phyloP scores from a whole-genome alignment of 2,888 invertebrate genomes.

The Eustalomyia histrio region DNA sequence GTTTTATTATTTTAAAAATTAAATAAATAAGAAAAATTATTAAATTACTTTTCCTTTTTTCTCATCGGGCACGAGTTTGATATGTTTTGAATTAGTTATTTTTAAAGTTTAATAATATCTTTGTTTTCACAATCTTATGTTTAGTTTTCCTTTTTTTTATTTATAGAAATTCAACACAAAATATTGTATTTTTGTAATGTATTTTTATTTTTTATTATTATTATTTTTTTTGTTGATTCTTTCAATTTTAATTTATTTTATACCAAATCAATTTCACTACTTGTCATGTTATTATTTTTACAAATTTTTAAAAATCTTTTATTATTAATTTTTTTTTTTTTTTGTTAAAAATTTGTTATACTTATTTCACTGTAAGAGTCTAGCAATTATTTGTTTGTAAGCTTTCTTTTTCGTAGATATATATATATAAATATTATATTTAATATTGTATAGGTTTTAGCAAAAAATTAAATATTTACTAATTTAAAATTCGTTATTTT shows the following conservation, averaged over 20 bases:
- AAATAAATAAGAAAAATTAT: constrained; percentile 46
- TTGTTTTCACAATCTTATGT: constrained; percentile 48
- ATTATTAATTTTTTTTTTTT: no score
- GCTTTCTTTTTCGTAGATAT: constrained; percentile 55
- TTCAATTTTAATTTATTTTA: constrained; percentile 44
- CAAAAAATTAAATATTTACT: constrained; percentile 71
- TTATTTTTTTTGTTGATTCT: constrained; percentile 12
- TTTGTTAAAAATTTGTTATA: constrained; percentile 54
- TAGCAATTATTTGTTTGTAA: constrained; percentile 54
- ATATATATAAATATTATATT: constrained; percentile 47
- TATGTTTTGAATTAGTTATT: constrained; percentile 78
- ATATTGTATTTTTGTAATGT: constrained; percentile 11
- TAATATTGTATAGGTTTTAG: constrained; percentile 70
- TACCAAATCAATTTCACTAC: constrained; percentile 44
- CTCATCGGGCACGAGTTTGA: constrained; percentile 80
- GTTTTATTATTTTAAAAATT: constrained; percentile 60
- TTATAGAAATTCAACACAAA: constrained; percentile 40
- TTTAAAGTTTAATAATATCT: constrained; percentile 58
- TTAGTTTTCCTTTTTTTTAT: constrained; percentile 61
- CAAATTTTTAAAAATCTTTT: constrained; percentile 26
- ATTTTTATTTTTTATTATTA: background rate
- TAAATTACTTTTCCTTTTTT: constrained; percentile 68
- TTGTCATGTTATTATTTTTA: constrained; percentile 23
- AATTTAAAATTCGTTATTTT: constrained; percentile 79
- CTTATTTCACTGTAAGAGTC: constrained; percentile 60